Conservation (phyloP, 1,140 invertebrate genomes). For the Coboldia fuscipes region DNA sequence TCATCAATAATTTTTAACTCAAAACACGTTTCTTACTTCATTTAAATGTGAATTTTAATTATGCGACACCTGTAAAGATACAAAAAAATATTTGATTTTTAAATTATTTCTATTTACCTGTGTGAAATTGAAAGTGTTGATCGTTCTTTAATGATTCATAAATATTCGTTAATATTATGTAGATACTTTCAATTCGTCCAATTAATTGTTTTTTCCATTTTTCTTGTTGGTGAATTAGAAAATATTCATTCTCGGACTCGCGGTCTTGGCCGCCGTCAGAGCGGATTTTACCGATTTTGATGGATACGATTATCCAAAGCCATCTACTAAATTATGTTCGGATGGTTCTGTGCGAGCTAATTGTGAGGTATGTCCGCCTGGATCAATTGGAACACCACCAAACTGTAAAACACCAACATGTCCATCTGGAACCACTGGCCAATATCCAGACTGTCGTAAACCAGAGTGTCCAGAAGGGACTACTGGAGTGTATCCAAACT, state of each 20-base stretch:
- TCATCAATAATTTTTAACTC: too few species aligned
- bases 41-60: too few species aligned
- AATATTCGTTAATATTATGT: too few species aligned
- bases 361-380: background rate
- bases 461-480: background rate
- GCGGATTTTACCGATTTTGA: conserved; percentile 1
- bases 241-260: background rate
- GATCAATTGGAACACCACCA: background rate
- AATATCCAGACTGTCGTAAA: background rate
- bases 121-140: too few species aligned
- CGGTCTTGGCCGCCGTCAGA: background rate
- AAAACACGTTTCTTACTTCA: too few species aligned
- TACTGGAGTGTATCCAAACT: background rate
- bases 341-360: background rate
- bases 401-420: background rate
- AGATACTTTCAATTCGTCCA: too few species aligned
- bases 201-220: too few species aligned
- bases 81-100: too few species aligned
- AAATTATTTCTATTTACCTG: too few species aligned
- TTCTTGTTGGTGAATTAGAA: too few species aligned
- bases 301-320: background rate
- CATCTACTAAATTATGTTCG: background rate
- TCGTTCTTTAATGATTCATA: too few species aligned
- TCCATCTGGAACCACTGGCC: background rate
- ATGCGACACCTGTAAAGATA: too few species aligned